Conservation (phyloP, 2,113 vertebrate genomes). For the Macrotis lagotis region DNA sequence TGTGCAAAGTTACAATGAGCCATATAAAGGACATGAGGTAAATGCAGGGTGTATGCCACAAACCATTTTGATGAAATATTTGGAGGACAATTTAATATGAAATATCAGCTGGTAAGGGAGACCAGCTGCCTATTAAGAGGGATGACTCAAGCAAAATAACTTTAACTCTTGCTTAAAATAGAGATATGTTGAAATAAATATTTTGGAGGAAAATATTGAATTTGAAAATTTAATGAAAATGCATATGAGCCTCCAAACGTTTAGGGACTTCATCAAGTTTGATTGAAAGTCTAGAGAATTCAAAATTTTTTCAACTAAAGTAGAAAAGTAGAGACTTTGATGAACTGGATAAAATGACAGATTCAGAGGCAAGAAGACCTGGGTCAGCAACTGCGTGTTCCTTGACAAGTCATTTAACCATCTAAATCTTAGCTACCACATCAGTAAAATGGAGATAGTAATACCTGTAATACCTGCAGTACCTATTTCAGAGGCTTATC, state of each 20-base stretch:
- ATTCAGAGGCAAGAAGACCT: not conserved
- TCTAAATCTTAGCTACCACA: not conserved
- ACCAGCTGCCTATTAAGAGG: slow-evolving; percentile 70
- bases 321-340: not conserved
- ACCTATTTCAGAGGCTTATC: not conserved
- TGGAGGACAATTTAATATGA: slow-evolving; percentile 73
- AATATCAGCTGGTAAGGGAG: slow-evolving; percentile 76
- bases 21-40: slow-evolving; percentile 77
- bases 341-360: not conserved
- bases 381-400: not conserved
- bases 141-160: slow-evolving; percentile 59
- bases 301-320: not conserved
- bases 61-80: slow-evolving; percentile 73
- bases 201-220: not conserved
- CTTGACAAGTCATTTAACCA: not conserved
- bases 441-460: not conserved
- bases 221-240: not conserved
- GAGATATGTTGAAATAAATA: slow-evolving; percentile 25
- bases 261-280: not conserved
- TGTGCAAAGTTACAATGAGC: slow-evolving; percentile 77
- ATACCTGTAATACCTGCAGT: not conserved
- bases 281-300: not conserved
- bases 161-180: slow-evolving; percentile 55
- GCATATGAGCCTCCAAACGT: not conserved
- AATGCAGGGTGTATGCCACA: slow-evolving; percentile 68